These are phyloP conservation scores for Drosophila sordidula DNA, from an alignment of 2,888 invertebrate species.

Conservation along the genomic window DNA sequence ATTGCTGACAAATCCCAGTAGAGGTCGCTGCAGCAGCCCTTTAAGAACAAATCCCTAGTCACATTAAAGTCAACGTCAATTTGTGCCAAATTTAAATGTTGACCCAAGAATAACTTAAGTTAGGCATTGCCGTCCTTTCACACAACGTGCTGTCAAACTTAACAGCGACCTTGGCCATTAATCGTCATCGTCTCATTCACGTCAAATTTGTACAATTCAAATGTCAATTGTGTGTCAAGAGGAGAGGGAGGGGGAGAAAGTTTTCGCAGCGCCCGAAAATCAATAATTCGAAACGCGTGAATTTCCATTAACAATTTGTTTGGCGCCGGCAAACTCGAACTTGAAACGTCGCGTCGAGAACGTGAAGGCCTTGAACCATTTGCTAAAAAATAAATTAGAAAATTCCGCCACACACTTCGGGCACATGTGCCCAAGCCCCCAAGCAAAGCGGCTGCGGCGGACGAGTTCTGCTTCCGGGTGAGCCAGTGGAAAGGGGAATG, in stretches of 20 bases:
- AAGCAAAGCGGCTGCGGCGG: slow-evolving; percentile 35
- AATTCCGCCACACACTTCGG: slow-evolving; percentile 79
- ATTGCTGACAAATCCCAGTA: slow-evolving; percentile 3
- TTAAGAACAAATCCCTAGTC: background rate
- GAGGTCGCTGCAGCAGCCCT: slow-evolving; percentile 41
- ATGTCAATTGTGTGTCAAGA: slow-evolving; percentile 66
- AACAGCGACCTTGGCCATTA: slow-evolving; percentile 82
- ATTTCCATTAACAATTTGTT: slow-evolving; percentile 77
- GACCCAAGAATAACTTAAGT: slow-evolving; percentile 8
- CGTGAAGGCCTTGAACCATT: slow-evolving; percentile 82
- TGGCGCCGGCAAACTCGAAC: slow-evolving; percentile 58
- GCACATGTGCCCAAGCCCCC: slow-evolving; percentile 56
- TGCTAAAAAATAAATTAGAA: slow-evolving; percentile 84
- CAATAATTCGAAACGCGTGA: slow-evolving; percentile 71
- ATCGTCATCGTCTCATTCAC: slow-evolving; percentile 70
- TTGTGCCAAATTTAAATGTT: slow-evolving; percentile 11
- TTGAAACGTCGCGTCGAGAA: slow-evolving; percentile 52
- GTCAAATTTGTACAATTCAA: slow-evolving; percentile 77
- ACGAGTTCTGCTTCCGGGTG: slow-evolving; percentile 30
- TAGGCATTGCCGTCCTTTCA: slow-evolving; percentile 3
- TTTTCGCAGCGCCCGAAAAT: slow-evolving; percentile 65
- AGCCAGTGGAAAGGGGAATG: slow-evolving; percentile 5
- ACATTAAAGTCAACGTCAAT: slow-evolving; percentile 25
- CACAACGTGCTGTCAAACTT: slow-evolving; percentile 60
- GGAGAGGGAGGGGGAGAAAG: slow-evolving; percentile 36